Percentiles rank a stretch among this genome's conserved stretches.
Evolutionary conservation across 2,113 vertebrate genomes (phyloP).

Genomic region (Psettodes erumei): DNA sequence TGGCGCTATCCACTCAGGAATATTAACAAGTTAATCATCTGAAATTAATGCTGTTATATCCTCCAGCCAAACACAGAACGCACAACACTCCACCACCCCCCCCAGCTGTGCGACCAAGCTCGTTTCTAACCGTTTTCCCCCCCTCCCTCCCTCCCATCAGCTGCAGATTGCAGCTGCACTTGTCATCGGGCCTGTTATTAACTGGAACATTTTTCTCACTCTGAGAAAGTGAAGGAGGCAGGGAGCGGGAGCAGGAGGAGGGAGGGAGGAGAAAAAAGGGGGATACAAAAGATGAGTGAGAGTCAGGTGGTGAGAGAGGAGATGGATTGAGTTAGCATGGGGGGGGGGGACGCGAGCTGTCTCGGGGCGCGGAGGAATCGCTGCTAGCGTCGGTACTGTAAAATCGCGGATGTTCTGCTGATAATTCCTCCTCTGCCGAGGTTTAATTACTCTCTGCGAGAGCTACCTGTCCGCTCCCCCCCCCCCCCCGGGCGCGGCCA

Average conservation of each 20-base stretch:
- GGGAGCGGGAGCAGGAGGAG: neutral
- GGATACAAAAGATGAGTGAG: constrained; percentile 33
- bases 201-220: constrained; percentile 66
- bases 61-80: constrained; percentile 61
- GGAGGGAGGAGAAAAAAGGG: neutral
- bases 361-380: constrained; percentile 4
- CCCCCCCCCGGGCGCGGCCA: constrained; percentile 39
- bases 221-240: constrained; percentile 37
- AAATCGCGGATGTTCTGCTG: constrained; percentile 50
- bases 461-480: constrained; percentile 50
- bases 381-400: constrained; percentile 45
- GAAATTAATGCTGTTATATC: constrained; percentile 74
- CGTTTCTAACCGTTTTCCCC: constrained; percentile 38
- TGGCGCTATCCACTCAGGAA: constrained; percentile 64
- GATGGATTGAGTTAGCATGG: constrained; percentile 17
- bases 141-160: constrained; percentile 32
- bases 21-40: constrained; percentile 80
- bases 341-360: constrained; percentile 13
- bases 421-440: constrained; percentile 56
- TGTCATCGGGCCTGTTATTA: constrained; percentile 75
- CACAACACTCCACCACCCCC: constrained; percentile 16
- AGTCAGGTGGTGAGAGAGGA: constrained; percentile 48
- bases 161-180: constrained; percentile 69
- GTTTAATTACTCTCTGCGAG: constrained; percentile 68
- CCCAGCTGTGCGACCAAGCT: constrained; percentile 24